Conservation (phyloP, 1,140 invertebrate species). For the Asbolus verrucosus region DNA sequence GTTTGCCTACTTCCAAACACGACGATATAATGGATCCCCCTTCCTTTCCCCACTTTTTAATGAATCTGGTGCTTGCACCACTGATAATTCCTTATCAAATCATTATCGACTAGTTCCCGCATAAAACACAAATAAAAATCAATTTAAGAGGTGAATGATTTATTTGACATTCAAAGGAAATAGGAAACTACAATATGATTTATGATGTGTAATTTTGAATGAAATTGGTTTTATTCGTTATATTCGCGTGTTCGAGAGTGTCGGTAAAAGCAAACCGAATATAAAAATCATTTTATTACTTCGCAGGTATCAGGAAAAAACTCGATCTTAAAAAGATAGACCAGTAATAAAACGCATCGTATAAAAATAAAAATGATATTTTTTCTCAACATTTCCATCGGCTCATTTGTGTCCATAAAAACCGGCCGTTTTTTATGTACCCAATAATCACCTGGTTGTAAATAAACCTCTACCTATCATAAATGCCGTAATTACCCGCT, state of each 20-base stretch:
- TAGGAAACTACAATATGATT: constrained; percentile 16
- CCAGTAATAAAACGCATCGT: background rate
- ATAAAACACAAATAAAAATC: constrained; percentile 12
- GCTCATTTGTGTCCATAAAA: too few species aligned
- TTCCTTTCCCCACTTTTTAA: too few species aligned
- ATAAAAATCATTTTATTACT: constrained; percentile 28
- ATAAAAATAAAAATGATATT: too few species aligned
- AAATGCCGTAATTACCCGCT: too few species aligned
- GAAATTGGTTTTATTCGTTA: constrained; percentile 37
- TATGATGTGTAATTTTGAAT: constrained; percentile 38
- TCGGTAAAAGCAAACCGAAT: background rate
- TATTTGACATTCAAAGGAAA: constrained; percentile 35
- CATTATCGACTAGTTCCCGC: background rate
- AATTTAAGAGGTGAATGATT: constrained; percentile 35
- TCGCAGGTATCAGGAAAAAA: background rate
- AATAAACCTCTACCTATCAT: too few species aligned
- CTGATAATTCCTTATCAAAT: constrained; percentile 13
- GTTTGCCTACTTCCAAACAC: background rate
- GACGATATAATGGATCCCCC: background rate
- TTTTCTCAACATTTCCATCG: too few species aligned
- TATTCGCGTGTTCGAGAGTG: constrained; percentile 21
- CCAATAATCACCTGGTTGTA: too few species aligned
- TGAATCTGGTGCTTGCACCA: too few species aligned
- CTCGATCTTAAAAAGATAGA: background rate
- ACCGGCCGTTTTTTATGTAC: too few species aligned